Conservation (phyloP, 2,888 invertebrate genomes). For the Morpho helenor region DNA sequence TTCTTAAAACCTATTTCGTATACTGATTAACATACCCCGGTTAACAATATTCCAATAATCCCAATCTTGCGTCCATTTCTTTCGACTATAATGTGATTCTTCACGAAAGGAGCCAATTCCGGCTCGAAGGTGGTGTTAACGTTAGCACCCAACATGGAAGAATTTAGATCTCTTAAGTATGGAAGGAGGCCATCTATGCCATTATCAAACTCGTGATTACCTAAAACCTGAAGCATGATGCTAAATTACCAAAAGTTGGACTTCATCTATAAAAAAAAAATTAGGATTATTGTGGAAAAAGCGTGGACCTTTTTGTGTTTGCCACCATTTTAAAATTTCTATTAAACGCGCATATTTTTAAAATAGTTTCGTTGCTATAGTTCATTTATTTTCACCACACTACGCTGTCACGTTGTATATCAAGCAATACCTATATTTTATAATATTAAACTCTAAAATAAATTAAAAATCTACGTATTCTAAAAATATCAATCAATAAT, state of each 20-base stretch:
- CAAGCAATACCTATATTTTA: too few species aligned
- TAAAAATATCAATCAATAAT: too few species aligned
- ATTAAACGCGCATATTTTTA: too few species aligned
- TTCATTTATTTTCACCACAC: too few species aligned
- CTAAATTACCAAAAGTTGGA: neutral
- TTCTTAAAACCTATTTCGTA: too few species aligned
- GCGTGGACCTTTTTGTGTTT: too few species aligned
- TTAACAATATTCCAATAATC: constrained; percentile 86
- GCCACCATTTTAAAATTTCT: too few species aligned
- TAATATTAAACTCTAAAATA: too few species aligned
- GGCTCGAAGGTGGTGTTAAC: constrained; percentile 86
- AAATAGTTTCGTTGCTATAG: too few species aligned
- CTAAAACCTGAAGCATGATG: constrained; percentile 81
- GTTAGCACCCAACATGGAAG: constrained; percentile 86
- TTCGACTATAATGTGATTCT: constrained; percentile 82
- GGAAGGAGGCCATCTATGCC: constrained; percentile 85
- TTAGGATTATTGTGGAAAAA: too few species aligned
- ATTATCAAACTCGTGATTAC: constrained; percentile 93
- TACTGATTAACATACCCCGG: constrained; percentile 32
- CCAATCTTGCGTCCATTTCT: constrained; percentile 84
- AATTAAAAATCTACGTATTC: too few species aligned
- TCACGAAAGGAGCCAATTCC: constrained; percentile 77
- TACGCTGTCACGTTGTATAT: too few species aligned
- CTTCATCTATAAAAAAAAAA: neutral
- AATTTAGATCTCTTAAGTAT: constrained; percentile 81